Conservation (phyloP, 2,888 invertebrate species). For the Scaptomyza parva region DNA sequence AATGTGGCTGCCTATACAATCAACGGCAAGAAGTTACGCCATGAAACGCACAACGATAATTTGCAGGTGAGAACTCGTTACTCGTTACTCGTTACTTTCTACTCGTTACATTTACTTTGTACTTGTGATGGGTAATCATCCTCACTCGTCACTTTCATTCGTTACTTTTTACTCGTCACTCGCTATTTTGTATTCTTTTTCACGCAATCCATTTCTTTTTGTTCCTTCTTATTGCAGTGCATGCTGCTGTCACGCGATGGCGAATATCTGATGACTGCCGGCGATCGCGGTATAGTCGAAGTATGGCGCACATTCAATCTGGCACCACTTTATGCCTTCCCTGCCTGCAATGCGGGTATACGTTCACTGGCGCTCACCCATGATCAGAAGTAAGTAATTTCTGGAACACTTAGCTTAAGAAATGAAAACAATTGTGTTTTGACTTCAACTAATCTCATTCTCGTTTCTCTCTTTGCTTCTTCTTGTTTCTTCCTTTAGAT, state of each 20-base stretch:
- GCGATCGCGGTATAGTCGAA: constrained; percentile 98
- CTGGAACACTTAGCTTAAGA: not conserved
- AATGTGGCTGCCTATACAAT: constrained; percentile 97
- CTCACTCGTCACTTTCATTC: too few species aligned
- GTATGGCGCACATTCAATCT: constrained; percentile 99
- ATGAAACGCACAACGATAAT: constrained; percentile 97
- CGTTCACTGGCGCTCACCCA: constrained; percentile 97
- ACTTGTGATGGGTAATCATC: too few species aligned
- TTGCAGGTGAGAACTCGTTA: constrained; percentile 90
- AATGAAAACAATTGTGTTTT: not conserved
- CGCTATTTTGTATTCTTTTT: not conserved
- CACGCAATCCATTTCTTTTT: not conserved
- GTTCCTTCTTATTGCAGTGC: constrained; percentile 87
- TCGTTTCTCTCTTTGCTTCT: not conserved
- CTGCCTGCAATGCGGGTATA: constrained; percentile 97
- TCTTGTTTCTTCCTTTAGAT: constrained; percentile 86
- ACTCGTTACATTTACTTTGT: not conserved
- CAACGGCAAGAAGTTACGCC: constrained; percentile 94
- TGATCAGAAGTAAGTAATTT: constrained; percentile 97
- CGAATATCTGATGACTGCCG: constrained; percentile 99
- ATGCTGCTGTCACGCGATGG: constrained; percentile 98
- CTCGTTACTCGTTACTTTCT: not conserved
- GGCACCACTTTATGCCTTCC: constrained; percentile 98
- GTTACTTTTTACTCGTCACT: not conserved
- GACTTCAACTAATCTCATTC: not conserved